These are phyloP conservation scores for Cerceris rybyensis DNA, from an alignment of 2,888 invertebrate species.

Conservation along the genomic window DNA sequence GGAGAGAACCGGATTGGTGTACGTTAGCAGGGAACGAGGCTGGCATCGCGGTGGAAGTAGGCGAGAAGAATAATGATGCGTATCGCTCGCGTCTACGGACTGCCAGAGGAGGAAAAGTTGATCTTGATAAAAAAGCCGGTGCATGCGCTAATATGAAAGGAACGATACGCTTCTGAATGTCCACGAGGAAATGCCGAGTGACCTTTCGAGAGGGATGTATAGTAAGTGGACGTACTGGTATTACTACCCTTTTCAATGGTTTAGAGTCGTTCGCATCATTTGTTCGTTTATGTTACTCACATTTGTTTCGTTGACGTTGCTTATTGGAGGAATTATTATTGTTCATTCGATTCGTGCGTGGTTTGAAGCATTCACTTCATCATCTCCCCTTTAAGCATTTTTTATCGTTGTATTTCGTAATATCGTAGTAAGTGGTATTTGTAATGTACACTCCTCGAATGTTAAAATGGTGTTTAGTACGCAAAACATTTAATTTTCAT, in stretches of 20 bases:
- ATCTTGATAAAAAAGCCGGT: conserved; percentile 50
- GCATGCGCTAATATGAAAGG: conserved; percentile 32
- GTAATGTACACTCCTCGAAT: no score
- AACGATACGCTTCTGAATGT: conserved; percentile 27
- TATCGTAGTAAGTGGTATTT: no score
- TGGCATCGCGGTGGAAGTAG: conserved; percentile 10
- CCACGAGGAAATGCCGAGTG: conserved; percentile 19
- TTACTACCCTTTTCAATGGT: conserved; percentile 29
- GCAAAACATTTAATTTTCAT: not conserved
- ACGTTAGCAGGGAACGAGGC: not conserved
- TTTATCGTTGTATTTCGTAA: no score
- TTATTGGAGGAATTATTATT: no score
- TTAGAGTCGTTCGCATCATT: conserved; percentile 14
- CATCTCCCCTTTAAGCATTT: no score
- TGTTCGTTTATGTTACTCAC: no score
- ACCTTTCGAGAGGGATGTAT: conserved; percentile 40
- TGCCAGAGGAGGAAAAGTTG: conserved; percentile 23
- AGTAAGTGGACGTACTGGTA: conserved; percentile 13
- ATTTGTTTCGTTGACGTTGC: no score
- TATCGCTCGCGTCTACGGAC: conserved; percentile 20
- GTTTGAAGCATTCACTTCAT: conserved; percentile 3
- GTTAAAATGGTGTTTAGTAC: not conserved
- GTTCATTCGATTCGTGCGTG: no score
- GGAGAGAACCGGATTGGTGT: not conserved
- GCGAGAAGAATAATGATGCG: conserved; percentile 45